Conservation (phyloP, 2,113 vertebrate genomes). For the Microtus oregoni region DNA sequence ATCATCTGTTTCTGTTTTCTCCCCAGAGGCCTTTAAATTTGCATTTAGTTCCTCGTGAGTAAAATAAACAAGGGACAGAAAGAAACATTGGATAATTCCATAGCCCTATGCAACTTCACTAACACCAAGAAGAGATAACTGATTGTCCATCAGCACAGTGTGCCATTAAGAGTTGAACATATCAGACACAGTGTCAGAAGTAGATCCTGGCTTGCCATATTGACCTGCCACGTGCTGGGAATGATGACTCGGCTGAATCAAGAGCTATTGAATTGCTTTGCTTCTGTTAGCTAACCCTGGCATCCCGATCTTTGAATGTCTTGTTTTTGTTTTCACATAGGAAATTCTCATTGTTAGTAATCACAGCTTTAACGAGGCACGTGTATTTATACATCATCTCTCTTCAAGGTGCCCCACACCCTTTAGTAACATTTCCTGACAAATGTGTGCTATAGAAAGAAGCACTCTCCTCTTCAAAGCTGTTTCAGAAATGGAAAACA, state of each 20-base stretch:
- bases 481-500: conserved; percentile 50
- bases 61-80: conserved; percentile 4
- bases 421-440: conserved; percentile 43
- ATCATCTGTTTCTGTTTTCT: background rate
- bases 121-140: background rate
- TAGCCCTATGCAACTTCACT: background rate
- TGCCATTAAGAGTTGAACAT: background rate
- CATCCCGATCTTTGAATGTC: conserved; percentile 30
- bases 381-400: conserved; percentile 57
- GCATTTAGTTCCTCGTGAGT: conserved; percentile 13
- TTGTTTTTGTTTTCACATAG: conserved; percentile 58
- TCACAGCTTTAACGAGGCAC: conserved; percentile 58
- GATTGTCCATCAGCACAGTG: background rate
- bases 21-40: background rate
- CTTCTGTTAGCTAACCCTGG: background rate
- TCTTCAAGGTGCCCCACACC: conserved; percentile 44
- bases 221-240: background rate
- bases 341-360: conserved; percentile 51
- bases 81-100: background rate
- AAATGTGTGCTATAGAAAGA: conserved; percentile 1
- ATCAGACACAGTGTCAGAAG: background rate
- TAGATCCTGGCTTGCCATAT: background rate
- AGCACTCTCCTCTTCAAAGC: background rate
- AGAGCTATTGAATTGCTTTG: background rate
- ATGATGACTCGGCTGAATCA: background rate